Conservation (phyloP, 1,140 invertebrate genomes). For the Penaeus japonicus region DNA sequence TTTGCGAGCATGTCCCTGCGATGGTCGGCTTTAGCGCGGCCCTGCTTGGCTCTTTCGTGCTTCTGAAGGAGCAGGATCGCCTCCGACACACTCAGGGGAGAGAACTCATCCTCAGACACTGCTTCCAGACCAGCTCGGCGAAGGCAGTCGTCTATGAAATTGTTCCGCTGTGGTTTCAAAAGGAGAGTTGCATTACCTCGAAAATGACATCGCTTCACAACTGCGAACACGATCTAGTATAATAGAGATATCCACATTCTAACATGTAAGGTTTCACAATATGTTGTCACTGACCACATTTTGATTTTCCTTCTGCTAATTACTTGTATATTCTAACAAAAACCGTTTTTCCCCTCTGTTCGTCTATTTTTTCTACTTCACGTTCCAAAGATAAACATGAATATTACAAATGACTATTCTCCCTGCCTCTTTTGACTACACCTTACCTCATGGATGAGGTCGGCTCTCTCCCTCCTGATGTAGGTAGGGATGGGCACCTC, state of each 20-base stretch:
- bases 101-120: slow-evolving; percentile 32
- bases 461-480: slow-evolving; percentile 60
- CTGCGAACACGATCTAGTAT: neutral
- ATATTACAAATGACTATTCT: too few species aligned
- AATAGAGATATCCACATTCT: neutral
- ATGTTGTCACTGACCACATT: neutral
- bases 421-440: neutral
- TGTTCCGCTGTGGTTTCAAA: slow-evolving; percentile 9
- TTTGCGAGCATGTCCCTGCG: slow-evolving; percentile 30
- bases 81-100: slow-evolving; percentile 77
- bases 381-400: too few species aligned
- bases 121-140: slow-evolving; percentile 46
- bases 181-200: too few species aligned
- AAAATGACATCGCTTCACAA: neutral
- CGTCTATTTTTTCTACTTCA: too few species aligned
- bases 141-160: slow-evolving; percentile 39
- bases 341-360: too few species aligned
- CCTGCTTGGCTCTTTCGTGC: slow-evolving; percentile 90
- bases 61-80: slow-evolving; percentile 86
- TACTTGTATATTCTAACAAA: too few species aligned
- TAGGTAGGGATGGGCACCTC: slow-evolving; percentile 68
- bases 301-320: too few species aligned
- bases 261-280: neutral
- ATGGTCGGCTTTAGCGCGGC: slow-evolving; percentile 71
- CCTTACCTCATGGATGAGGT: slow-evolving; percentile 37